phyloP scores from a whole-genome alignment of 2,113 vertebrate genomes.

The Synodontis membranacea region DNA sequence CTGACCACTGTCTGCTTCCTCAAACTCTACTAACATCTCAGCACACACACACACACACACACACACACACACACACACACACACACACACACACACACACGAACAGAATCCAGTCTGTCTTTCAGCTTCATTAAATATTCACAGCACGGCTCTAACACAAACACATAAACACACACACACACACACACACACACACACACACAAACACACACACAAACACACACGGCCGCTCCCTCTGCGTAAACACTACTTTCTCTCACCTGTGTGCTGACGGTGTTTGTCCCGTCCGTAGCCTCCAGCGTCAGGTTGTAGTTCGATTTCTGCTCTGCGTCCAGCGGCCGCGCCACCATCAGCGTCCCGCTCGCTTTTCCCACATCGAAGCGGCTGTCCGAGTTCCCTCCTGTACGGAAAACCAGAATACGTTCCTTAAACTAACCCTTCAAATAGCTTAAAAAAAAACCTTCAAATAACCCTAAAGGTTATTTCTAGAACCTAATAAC shows the following conservation, averaged over 20 bases:
- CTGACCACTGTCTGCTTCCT: conserved; percentile 5
- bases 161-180: neutral
- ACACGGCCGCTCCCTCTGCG: conserved; percentile 44
- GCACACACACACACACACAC: conserved; percentile 6
- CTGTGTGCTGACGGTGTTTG: conserved; percentile 87
- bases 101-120: conserved; percentile 17
- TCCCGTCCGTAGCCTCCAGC: conserved; percentile 95
- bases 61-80: conserved; percentile 19
- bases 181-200: neutral
- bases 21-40: neutral
- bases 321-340: conserved; percentile 90
- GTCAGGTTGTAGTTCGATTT: conserved; percentile 98
- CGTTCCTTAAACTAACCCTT: neutral
- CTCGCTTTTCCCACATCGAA: conserved; percentile 97
- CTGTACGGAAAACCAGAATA: conserved; percentile 73
- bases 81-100: conserved; percentile 21
- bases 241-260: conserved; percentile 73
- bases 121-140: neutral
- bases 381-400: conserved; percentile 95
- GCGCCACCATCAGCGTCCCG: conserved; percentile 90
- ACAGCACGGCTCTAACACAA: neutral
- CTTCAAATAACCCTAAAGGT: neutral
- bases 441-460: neutral
- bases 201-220: neutral
- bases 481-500: neutral